Evolutionary conservation across 1,140 invertebrate species (phyloP), one percentile per base, ranked within the genome.

Genomic region (Drosophila nigromelanica): DNA sequence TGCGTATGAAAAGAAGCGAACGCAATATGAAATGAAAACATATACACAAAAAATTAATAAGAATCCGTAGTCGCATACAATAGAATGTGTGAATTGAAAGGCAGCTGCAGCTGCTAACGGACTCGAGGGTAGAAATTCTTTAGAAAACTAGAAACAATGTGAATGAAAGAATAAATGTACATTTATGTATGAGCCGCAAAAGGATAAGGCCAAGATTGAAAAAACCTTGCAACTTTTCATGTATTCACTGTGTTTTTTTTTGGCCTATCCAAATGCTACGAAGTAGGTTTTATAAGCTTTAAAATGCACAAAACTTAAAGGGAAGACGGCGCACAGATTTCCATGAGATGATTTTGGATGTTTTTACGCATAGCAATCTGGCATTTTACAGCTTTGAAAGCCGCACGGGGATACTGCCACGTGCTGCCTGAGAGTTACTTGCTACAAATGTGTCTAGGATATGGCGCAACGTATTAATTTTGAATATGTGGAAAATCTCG

Each of bases 401-500:
- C 67, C 81, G 82, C 55, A 47, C 61, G 51, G 68, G 75, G 78
- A 78, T 39, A 77, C 82, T 10, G 48, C 48, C 48, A 87, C 82
- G 78, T 87, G 83, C 78, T 70, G 71, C 63, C 51, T 48, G 7
- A 6, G 59, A 54, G 58, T 61, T 52, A 43, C 50, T 48, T 11
- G 58, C 58, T 76, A 83, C 79, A 89, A 87, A 87, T 87, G 83
- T 73, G 83, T 79, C 79, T 89, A 87, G 83, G 79, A 89, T 83
- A 82, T 83, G 78, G 77, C 76, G 72, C 51, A 87, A 87, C 83
- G 83, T 79, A 87, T 87, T 87, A 87, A 87, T 87, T 87, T 87
- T 87, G 83, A 87, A 87, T 87, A 89, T 89, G 79, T 89, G 85
- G 79, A 87, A 80, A 89, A 83, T 87, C 75, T 87, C 82, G 83